Evolutionary conservation across 2,888 invertebrate species (phyloP), one percentile per base, ranked within the genome.

Genomic region (Eubasilissa splendida): DNA sequence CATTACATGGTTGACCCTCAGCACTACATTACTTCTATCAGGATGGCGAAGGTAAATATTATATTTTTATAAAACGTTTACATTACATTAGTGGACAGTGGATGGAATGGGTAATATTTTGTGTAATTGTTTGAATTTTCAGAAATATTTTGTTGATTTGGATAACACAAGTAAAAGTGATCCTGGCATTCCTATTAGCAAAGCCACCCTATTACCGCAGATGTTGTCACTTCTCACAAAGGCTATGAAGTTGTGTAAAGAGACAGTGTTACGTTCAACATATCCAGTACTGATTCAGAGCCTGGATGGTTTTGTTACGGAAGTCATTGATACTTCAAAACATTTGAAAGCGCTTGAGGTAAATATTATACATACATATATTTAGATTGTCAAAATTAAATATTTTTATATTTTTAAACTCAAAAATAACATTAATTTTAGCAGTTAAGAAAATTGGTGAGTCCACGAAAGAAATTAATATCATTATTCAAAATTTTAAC

Each of bases 291-390:
- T 94, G 31, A 91, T 95, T 10, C 91, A 92, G 78, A 90, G 89
- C 0, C 86, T 96, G 73, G 94, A 96, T 84, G 90, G 91, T 75
- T 92, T 95, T 78, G 91, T 95, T 2, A 92, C 91, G 0, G 90
- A 91, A 42, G 91, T 95, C 76, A 92, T 95, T 80, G 93, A 94
- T 85, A 93, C 92, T 0, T 93, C 93, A 85, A 91, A 92, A 31
- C 93, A 94, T 86, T 89, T 97, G 76, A 92, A 93, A 77, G 90
- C 91, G 63, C 87, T 94, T 83, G 93, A 95, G 87, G 92, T 93
- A 86, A 86, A 86, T 80, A 42, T 76, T 58, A 11, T 66, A 14
- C 7, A 7, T 42, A 22, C 22, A 22, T 22, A 22, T 22, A 22
- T 22, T 22, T 22, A 22, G 22, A 22, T 22, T 22, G 0, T 22